Base-by-base conservation (phyloP, 2,113 vertebrate species). In the Neogale vison region DNA sequence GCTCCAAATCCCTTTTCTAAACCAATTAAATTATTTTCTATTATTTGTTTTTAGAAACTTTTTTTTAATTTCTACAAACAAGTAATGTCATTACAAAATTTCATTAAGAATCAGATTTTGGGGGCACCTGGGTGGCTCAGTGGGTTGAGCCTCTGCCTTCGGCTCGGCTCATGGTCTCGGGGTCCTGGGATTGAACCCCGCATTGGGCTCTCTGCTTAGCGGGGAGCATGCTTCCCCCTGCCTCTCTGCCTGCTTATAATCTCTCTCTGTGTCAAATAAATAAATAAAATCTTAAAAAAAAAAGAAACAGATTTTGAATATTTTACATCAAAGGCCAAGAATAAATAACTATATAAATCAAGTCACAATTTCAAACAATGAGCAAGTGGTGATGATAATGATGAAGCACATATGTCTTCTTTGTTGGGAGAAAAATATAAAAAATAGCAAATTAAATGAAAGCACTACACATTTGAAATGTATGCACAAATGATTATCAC, bases 391-490 rank as follows among this genome's bases (percentile, higher is more conserved):
- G 50, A 52, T 50, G 18, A 47, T 83, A 45, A 57, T 55, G 6
- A 47, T 47, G 29, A n/a, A n/a, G 29, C 1, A 72, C 26, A 47
- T 67, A 17, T 34, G n/a, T 24, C 42, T 80, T 85, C 10, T 88
- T 94, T 45, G 9, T 74, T 45, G 55, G 11, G 13, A 84, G 23
- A 47, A 95, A 90, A 90, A 88, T 57, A 80, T 88, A 15, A 55
- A 93, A 96, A 85, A 67, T 82, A 55, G n/a, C 39, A 92, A 92
- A 74, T 92, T 47, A 93, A 74, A 86, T 63, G 26, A 94, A 96
- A 93, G 63, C 82, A 57, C 34, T 31, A 80, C 26, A 6, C n/a
- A 5, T 77, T 85, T 92, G 50, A 79, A 96, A 79, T 17, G 4
- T n/a, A 83, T 45, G 13, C 14, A 39, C 23, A 55, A 52, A 96